Percentiles rank a stretch among this genome's conserved stretches.
Conservation (phyloP, 2,797 vertebrate species). For the Hybognathus amarus region DNA sequence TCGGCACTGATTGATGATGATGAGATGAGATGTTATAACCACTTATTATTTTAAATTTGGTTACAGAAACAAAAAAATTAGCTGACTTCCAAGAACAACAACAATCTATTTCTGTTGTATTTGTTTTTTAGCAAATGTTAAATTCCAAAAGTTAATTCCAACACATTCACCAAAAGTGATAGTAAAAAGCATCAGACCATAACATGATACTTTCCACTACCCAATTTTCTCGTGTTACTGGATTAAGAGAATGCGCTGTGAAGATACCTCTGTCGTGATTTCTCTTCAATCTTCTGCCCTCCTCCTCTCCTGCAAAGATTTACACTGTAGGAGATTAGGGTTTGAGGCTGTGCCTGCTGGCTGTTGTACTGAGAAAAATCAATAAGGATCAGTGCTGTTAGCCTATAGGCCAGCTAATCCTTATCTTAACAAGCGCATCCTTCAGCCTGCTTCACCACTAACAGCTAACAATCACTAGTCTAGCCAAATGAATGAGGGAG, state of each 20-base stretch:
- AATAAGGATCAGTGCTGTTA: slow-evolving; percentile 62
- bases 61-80: background rate
- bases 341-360: slow-evolving; percentile 53
- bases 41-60: background rate
- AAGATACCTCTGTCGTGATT: slow-evolving; percentile 35
- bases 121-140: slow-evolving; percentile 1
- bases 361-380: slow-evolving; percentile 57
- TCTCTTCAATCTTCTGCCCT: slow-evolving; percentile 27
- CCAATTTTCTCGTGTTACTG: background rate
- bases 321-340: slow-evolving; percentile 54
- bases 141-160: background rate
- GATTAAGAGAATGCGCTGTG: slow-evolving; percentile 45
- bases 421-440: slow-evolving; percentile 59
- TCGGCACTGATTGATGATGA: no score
- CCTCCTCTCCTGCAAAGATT: slow-evolving; percentile 23
- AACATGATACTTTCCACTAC: background rate
- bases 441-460: slow-evolving; percentile 46
- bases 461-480: slow-evolving; percentile 47
- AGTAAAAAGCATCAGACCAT: slow-evolving; percentile 8
- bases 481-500: slow-evolving; percentile 48
- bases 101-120: background rate
- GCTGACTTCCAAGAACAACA: background rate
- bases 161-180: background rate
- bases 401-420: slow-evolving; percentile 62
- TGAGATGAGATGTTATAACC: background rate